These are phyloP conservation scores for Ellobius talpinus DNA, from an alignment of 2,113 vertebrate genomes.

Conservation along the genomic window DNA sequence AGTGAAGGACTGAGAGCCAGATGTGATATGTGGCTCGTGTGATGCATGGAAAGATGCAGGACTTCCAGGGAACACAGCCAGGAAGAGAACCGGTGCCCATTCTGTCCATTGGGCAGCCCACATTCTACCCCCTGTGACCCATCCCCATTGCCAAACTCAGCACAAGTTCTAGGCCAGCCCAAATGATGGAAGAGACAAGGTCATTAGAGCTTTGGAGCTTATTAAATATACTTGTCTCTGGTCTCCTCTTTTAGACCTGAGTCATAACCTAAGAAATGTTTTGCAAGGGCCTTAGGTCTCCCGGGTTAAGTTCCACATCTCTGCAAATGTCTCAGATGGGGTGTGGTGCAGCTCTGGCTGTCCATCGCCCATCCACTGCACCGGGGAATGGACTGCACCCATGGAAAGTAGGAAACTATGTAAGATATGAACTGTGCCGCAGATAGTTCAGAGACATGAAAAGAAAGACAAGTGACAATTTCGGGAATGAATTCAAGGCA, in stretches of 20 bases:
- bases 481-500: background rate
- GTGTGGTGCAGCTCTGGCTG: background rate
- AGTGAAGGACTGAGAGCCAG: accelerated
- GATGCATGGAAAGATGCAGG: accelerated
- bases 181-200: background rate
- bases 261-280: background rate
- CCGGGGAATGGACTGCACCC: background rate
- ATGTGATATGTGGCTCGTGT: background rate
- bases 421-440: background rate
- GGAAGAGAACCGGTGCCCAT: background rate
- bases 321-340: background rate
- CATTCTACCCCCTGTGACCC: background rate
- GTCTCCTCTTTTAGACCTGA: background rate
- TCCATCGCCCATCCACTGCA: background rate
- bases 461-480: conserved; percentile 19
- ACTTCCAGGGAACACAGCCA: background rate
- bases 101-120: background rate
- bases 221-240: background rate
- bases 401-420: background rate
- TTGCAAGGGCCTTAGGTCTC: background rate
- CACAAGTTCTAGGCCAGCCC: background rate
- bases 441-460: background rate
- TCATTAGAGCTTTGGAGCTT: background rate
- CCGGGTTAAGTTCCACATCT: background rate
- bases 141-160: background rate